Base-by-base conservation (phyloP, 2,113 vertebrate genomes). In the Atractosteus spatula region DNA sequence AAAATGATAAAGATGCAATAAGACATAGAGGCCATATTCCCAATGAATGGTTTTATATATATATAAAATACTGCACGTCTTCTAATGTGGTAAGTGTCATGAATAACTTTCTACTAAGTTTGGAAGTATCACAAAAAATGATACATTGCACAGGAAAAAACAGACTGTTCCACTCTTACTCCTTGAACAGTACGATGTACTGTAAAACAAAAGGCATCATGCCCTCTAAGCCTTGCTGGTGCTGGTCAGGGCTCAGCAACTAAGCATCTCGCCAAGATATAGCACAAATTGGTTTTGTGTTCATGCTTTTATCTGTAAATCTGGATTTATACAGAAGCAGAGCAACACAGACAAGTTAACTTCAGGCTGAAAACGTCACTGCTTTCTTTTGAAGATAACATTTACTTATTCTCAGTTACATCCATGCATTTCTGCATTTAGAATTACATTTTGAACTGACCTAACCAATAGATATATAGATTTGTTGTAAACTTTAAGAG, bases 21-120 rank as follows among this genome's bases (percentile, higher is more conserved):
- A n/a, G 29, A 29, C 29, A 29, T 29, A 29, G 29, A 29, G 29
- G 29, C 29, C 29, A 29, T 29, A 29, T 29, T 29, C 29, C 29
- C 1, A 2, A 29, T 29, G 29, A 29, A 29, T 29, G 29, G 29
- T 29, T 29, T 29, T 29, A 29, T 29, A 29, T 29, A 29, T 29
- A 29, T 29, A 29, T 29, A 29, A 29, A 29, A 29, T 29, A 29
- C 29, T 29, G 29, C 29, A 29, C 29, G 29, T 29, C 29, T 29
- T 29, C 29, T 29, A 29, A 29, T 1, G 29, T 29, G 29, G 29
- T 29, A 29, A 29, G 29, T 82, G 75, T 74, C 75, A 77, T 63
- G 57, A 72, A 10, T 65, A 44, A 62, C 51, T 71, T 73, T 78
- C 57, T 47, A 14, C 8, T 71, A 44, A 43, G 29, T 29, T n/a